These are phyloP conservation scores for Centropus unirufus DNA, from an alignment of 2,113 vertebrate genomes.

Conservation along the genomic window DNA sequence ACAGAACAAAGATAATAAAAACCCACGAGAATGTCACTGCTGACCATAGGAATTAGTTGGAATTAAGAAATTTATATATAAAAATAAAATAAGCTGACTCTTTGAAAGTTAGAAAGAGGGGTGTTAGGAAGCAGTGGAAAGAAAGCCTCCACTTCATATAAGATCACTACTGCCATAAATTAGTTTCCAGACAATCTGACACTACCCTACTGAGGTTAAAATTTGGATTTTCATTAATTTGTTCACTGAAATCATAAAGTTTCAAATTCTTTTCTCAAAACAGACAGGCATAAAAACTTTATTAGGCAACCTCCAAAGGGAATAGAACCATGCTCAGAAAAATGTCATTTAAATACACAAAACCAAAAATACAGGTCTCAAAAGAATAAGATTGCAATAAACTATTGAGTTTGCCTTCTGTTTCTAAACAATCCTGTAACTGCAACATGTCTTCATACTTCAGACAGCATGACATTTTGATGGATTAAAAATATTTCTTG, in stretches of 20 bases:
- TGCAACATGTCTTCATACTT: constrained; percentile 5
- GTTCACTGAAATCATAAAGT: background rate
- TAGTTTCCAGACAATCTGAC: background rate
- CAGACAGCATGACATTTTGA: constrained; percentile 35
- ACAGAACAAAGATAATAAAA: background rate
- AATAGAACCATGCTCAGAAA: background rate
- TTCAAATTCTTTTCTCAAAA: background rate
- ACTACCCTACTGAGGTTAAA: background rate
- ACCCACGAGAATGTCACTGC: background rate
- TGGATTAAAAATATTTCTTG: constrained; percentile 25
- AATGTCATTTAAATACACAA: background rate
- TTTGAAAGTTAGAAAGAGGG: background rate
- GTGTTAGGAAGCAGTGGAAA: background rate
- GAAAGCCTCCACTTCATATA: background rate
- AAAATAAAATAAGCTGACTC: background rate
- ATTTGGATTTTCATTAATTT: constrained; percentile 17
- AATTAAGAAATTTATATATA: background rate
- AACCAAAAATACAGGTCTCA: background rate
- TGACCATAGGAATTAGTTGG: background rate
- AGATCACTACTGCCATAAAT: background rate
- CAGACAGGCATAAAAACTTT: background rate
- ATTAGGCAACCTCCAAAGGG: background rate
- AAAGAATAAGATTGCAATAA: background rate
- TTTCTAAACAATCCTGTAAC: constrained; percentile 22
- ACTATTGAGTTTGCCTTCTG: background rate